phyloP scores from a whole-genome alignment of 1,140 invertebrate species.

The Tetraneura akinire region DNA sequence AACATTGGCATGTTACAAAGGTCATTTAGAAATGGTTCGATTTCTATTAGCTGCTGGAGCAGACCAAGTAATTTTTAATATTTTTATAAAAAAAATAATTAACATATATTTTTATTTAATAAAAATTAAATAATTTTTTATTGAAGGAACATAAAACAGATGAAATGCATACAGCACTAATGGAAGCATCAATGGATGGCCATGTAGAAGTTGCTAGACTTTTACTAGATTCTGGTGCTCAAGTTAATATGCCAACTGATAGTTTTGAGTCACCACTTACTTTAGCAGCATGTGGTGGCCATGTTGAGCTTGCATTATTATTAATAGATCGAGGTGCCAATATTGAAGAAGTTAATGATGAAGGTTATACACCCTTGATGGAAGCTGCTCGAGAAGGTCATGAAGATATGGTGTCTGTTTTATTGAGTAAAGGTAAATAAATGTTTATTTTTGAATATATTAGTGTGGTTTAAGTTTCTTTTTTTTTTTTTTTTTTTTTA shows the following conservation, averaged over 20 bases:
- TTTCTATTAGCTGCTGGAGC: constrained; percentile 92
- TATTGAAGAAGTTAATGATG: constrained; percentile 98
- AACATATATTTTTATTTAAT: background rate
- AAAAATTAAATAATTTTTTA: background rate
- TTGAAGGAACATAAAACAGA: constrained; percentile 91
- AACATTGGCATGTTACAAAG: constrained; percentile 97
- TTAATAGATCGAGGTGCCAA: constrained; percentile 95
- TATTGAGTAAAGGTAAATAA: constrained; percentile 79
- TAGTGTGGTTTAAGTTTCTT: too few species aligned
- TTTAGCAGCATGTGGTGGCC: constrained; percentile 95
- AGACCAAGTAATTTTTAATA: constrained; percentile 67
- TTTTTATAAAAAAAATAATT: background rate
- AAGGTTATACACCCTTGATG: constrained; percentile 99
- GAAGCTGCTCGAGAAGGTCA: constrained; percentile 98
- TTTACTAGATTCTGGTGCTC: constrained; percentile 93
- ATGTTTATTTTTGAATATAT: too few species aligned
- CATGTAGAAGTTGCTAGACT: constrained; percentile 91
- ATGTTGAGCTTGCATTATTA: constrained; percentile 93
- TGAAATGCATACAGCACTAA: constrained; percentile 99
- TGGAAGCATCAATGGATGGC: constrained; percentile 99
- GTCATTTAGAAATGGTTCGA: constrained; percentile 95
- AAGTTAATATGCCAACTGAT: constrained; percentile 98
- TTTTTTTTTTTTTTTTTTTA: too few species aligned
- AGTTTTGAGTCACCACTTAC: constrained; percentile 99
- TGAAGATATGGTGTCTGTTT: constrained; percentile 94